Evolutionary conservation across 2,888 invertebrate species (phyloP).

Genomic region (Emmelina monodactyla): DNA sequence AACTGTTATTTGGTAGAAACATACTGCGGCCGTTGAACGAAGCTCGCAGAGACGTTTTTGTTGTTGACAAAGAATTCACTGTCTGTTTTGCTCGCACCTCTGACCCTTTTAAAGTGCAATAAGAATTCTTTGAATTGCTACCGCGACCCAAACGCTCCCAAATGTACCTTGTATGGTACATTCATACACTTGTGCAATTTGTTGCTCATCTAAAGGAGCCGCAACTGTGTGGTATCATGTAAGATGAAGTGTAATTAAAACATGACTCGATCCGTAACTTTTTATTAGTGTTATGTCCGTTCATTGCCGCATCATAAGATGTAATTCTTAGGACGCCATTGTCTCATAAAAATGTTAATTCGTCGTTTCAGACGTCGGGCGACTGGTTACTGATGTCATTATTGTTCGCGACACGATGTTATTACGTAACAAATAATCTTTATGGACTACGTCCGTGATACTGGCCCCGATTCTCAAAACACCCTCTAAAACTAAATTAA

Average conservation of each 20-base stretch:
- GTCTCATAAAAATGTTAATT: constrained; percentile 29
- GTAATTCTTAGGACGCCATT: not conserved
- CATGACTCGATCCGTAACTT: not conserved
- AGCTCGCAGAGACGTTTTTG: not conserved
- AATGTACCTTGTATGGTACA: not conserved
- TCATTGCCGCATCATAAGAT: no score
- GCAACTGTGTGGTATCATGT: no score
- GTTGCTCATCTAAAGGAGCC: not conserved
- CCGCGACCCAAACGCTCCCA: not conserved
- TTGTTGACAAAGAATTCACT: not conserved
- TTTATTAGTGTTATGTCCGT: not conserved
- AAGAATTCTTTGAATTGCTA: not conserved
- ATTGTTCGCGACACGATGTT: not conserved
- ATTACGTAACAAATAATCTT: no score
- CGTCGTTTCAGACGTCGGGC: not conserved
- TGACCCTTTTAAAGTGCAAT: not conserved
- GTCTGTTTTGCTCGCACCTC: not conserved
- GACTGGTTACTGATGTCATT: not conserved
- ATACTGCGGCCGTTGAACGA: no score
- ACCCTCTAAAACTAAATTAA: no score
- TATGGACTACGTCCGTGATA: no score
- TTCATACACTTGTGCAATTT: not conserved
- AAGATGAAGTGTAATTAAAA: not conserved
- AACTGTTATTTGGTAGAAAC: not conserved
- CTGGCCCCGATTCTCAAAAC: no score